Evolutionary conservation across 2,888 invertebrate species (phyloP), one percentile per base, ranked within the genome.

Genomic region (Drosophila algonquin): DNA sequence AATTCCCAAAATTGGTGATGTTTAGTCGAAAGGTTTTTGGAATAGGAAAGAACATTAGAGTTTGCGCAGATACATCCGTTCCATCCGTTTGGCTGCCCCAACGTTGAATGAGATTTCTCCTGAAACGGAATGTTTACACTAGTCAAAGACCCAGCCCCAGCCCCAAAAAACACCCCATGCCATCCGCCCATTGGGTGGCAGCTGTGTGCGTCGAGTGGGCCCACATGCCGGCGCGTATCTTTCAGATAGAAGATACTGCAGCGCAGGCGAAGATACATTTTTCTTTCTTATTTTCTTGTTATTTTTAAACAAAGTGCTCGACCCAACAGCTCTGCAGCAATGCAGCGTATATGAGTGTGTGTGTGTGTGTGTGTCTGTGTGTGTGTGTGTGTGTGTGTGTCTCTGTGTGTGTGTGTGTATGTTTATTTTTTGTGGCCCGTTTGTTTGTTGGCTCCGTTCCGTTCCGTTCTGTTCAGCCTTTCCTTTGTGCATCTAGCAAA

Each of bases 401-500:
- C 1, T 18, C 1, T 32, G 14, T 40, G 14, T 40, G 14, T 30
- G 18, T 18, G 18, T 18, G 18, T 1, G 18, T 18, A 2, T 48
- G 55, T 57, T 46, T 74, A 32, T 65, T 57, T 73, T 56, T 30
- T 53, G 27, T 27, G 60, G 57, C 58, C 18, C 75, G 77, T 77
- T 82, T 80, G 74, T 74, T 67, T 82, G 61, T 59, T 63, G 58
- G 50, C 61, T 52, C 57, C 63, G 69, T 79, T 60, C 24, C 5
- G 24, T 5, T 24, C 27, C 6, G 50, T 58, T 60, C 63, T 79
- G 67, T 32, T 32, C 32, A 2, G 63, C 50, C 16, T 40, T 63
- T 67, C 64, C 55, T 60, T 67, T 87, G 84, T 86, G 71, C 73
- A 65, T 83, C 72, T 77, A 51, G 24, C 60, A 77, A 72, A 80